Evolutionary conservation across 2,113 vertebrate species (phyloP).

Genomic region (Rhinopomastus cyanomelas): DNA sequence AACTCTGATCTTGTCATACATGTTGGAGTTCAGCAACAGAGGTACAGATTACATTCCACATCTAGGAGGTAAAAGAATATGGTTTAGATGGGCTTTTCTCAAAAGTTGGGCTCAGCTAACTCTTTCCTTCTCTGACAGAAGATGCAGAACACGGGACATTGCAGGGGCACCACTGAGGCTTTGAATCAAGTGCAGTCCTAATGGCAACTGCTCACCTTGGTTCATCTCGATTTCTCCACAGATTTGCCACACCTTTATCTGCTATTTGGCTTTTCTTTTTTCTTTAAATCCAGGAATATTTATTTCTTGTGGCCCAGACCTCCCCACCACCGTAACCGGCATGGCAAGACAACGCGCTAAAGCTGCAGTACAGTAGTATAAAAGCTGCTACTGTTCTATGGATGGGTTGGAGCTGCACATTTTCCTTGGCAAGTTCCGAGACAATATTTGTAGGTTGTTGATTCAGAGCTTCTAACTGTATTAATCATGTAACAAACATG

Average conservation of each 20-base stretch:
- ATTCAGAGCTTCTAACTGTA: constrained; percentile 29
- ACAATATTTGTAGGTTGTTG: constrained; percentile 58
- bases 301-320: neutral
- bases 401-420: neutral
- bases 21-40: too few species aligned
- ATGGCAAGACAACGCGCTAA: neutral
- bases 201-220: neutral
- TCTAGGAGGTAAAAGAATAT: neutral
- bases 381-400: constrained; percentile 54
- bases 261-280: neutral
- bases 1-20: too few species aligned
- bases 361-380: constrained; percentile 17
- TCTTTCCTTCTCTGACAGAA: neutral
- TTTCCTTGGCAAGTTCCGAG: constrained; percentile 55
- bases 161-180: neutral
- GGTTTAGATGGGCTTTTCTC: neutral
- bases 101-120: neutral
- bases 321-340: neutral
- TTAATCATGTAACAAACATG: constrained; percentile 65
- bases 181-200: neutral
- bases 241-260: neutral
- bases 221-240: rapidly evolving
- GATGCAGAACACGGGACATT: neutral
- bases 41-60: too few species aligned
- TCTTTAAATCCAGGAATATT: neutral